Percentiles rank a stretch among this genome's conserved stretches.
These are phyloP conservation scores for Cyclophora albipunctata DNA, from an alignment of 2,888 invertebrate species.

Conservation along the genomic window DNA sequence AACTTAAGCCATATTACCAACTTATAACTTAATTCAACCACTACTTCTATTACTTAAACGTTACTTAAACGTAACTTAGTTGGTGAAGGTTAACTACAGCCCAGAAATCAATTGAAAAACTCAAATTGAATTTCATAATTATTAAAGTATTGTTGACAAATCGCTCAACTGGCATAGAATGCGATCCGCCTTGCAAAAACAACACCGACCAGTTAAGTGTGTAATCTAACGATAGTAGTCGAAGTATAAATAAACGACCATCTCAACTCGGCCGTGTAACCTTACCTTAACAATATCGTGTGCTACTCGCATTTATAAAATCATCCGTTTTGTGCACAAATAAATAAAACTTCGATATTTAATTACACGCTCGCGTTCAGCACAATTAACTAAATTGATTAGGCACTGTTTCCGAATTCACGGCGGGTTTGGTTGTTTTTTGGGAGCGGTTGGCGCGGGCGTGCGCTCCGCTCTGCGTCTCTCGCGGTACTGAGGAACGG, in stretches of 20 bases:
- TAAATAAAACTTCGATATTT: constrained; percentile 32
- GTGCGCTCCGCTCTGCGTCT: constrained; percentile 41
- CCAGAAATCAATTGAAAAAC: constrained; percentile 26
- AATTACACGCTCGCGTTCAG: constrained; percentile 33
- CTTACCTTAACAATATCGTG: constrained; percentile 54
- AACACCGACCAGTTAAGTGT: constrained; percentile 45
- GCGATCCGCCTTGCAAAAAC: constrained; percentile 58
- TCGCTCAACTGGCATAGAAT: constrained; percentile 42
- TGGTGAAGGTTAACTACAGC: background rate
- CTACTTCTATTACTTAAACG: too few relatives aligned
- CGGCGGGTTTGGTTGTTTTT: constrained; percentile 35
- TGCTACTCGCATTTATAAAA: constrained; percentile 42
- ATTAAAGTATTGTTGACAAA: constrained; percentile 53
- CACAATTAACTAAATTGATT: constrained; percentile 36
- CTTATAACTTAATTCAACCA: too few relatives aligned
- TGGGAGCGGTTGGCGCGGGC: constrained; percentile 30
- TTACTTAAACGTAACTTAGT: too few relatives aligned
- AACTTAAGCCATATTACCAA: too few relatives aligned
- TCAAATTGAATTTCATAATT: constrained; percentile 23
- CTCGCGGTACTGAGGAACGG: constrained; percentile 47
- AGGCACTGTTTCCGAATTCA: constrained; percentile 56
- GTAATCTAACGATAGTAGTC: constrained; percentile 25
- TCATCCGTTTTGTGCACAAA: constrained; percentile 23
- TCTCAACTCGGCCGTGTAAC: constrained; percentile 39
- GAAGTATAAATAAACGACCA: constrained; percentile 40